Percentiles rank a stretch among this genome's conserved stretches.
These are phyloP conservation scores for Callorhinus ursinus DNA, from an alignment of 2,113 vertebrate genomes.

Conservation along the genomic window DNA sequence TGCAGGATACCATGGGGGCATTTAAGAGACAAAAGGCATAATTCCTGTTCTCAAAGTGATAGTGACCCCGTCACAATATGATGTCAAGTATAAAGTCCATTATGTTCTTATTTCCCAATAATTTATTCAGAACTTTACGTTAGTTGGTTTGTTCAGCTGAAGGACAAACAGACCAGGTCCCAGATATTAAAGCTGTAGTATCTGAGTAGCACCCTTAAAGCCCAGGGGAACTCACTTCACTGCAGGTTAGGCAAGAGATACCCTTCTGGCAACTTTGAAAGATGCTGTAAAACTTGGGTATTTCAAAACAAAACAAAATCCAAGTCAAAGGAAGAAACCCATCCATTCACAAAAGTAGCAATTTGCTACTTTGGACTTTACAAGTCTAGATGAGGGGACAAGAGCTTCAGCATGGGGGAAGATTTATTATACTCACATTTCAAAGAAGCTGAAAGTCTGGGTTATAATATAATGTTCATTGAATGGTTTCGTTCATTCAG, in stretches of 20 bases:
- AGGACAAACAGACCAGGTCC: neutral
- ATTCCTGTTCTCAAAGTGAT: neutral
- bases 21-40: neutral
- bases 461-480: neutral
- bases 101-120: neutral
- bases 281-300: neutral
- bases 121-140: neutral
- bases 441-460: neutral
- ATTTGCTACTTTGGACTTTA: neutral
- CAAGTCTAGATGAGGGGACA: neutral
- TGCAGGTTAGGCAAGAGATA: no score
- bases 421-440: neutral
- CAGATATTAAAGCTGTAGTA: neutral
- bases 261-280: neutral
- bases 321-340: neutral
- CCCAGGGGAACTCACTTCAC: fast-evolving
- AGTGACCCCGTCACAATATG: neutral
- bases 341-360: neutral
- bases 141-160: neutral
- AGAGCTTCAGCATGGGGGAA: neutral
- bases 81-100: neutral
- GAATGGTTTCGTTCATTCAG: neutral
- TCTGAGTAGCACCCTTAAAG: neutral
- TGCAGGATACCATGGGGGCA: neutral
- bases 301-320: neutral